These are phyloP conservation scores for Sinella curviseta DNA, from an alignment of 1,140 invertebrate species.

Conservation along the genomic window DNA sequence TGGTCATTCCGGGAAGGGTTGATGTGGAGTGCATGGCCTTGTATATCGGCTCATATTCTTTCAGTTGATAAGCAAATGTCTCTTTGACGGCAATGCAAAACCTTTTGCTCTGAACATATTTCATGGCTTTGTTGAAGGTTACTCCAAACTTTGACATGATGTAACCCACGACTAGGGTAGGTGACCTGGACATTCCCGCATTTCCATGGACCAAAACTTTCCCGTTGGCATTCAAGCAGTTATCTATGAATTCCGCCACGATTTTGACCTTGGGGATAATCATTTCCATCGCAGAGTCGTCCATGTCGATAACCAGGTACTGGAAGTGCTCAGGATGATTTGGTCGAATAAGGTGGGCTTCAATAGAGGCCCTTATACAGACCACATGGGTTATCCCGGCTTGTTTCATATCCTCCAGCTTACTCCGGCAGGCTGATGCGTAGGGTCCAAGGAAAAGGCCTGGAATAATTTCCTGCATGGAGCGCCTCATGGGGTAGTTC, in stretches of 20 bases:
- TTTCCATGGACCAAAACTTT: conserved; percentile 71
- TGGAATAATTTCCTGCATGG: conserved; percentile 72
- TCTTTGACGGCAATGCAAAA: conserved; percentile 71
- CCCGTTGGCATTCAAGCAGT: conserved; percentile 61
- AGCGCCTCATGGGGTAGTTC: conserved; percentile 66
- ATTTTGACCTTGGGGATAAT: conserved; percentile 67
- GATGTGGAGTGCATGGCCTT: conserved; percentile 1
- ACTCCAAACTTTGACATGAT: conserved; percentile 67
- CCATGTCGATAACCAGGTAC: conserved; percentile 56
- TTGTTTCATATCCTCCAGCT: conserved; percentile 8
- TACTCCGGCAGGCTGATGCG: conserved; percentile 28
- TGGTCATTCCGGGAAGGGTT: background rate
- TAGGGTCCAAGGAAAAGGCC: conserved; percentile 70
- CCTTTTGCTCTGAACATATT: conserved; percentile 65
- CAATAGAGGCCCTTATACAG: conserved; percentile 66
- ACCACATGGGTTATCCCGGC: conserved; percentile 69
- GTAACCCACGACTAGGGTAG: conserved; percentile 69
- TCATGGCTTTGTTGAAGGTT: conserved; percentile 57
- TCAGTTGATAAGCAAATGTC: conserved; percentile 67
- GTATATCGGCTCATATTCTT: conserved; percentile 30
- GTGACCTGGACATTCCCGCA: conserved; percentile 70
- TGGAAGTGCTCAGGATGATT: conserved; percentile 66
- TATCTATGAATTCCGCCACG: conserved; percentile 66
- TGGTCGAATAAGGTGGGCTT: conserved; percentile 66
- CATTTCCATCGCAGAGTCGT: conserved; percentile 66